Base-by-base conservation (phyloP, 2,888 invertebrate genomes). In the Torymus texanus region DNA sequence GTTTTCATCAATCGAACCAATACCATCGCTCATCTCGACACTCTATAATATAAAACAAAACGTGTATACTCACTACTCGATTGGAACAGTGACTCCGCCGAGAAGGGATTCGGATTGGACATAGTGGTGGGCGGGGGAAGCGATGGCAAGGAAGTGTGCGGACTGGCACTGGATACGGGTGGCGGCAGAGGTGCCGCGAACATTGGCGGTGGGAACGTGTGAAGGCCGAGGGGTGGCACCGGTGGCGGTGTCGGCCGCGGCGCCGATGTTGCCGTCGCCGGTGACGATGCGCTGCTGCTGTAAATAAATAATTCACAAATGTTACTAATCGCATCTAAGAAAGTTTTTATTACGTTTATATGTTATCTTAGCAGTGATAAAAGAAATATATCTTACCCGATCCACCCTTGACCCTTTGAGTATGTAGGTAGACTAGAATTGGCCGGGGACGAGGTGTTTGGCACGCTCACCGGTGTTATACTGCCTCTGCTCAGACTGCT, bases 21-120 rank as follows among this genome's bases (percentile, higher is more conserved):
- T 59, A 59, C 14, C 1, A 8, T 24, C 55, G 62, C 24, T 63
- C 68, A 68, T 63, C 68, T 74, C 29, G 24, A 14, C 55, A 11
- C 29, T 5, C 2, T 18, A 56, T 16, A 76, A 3, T 58, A 61
- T 29, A 41, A 13, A n/a, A 41, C 12, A 62, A 59, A n/a, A 51
- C 14, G 56, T 55, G 41, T 74, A 88, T 88, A 92, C 94, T 95
- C 92, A 94, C 95, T 96, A n/a, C 24, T 55, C 84, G 95, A 93
- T 92, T 96, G 96, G 90, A 96, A 96, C 83, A 97, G 93, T 86
- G 96, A 96, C 90, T 97, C 96, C 10, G 96, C 96, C 13, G 96
- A 96, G 91, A 96, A 96, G 0, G 96, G 96, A 91, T 95, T 96
- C 11, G 96, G 95, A 88, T 95, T 95, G 59, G 91, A 89, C 41